These are phyloP conservation scores for Polia nebulosa DNA, from an alignment of 2,888 invertebrate species.

Conservation along the genomic window DNA sequence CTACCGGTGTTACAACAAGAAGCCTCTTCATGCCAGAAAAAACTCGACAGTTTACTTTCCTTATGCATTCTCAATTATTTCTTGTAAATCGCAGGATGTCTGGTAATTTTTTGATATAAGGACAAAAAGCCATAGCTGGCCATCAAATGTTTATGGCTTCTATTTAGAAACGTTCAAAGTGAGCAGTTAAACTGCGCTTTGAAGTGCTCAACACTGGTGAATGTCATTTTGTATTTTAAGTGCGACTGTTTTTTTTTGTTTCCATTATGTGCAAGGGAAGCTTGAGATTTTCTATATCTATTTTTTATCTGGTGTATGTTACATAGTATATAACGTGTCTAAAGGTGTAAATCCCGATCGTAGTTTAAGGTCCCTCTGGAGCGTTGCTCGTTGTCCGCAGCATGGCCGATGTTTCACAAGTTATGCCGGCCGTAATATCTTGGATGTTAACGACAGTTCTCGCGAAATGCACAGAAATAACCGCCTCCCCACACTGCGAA, in stretches of 20 bases:
- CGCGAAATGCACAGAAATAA: conserved; percentile 88
- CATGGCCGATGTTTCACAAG: conserved; percentile 73
- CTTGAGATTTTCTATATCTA: too few relatives aligned
- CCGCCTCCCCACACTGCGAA: conserved; percentile 80
- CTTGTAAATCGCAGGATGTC: conserved; percentile 54
- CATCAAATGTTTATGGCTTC: conserved; percentile 72
- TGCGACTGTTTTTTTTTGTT: conserved; percentile 24
- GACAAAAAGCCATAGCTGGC: conserved; percentile 60
- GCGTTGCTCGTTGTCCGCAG: conserved; percentile 68
- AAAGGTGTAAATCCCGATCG: conserved; percentile 18
- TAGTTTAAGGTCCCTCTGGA: conserved; percentile 57
- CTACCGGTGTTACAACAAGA: conserved; percentile 34
- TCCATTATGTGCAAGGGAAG: conserved; percentile 7
- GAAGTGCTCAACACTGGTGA: conserved; percentile 71
- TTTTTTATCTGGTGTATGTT: not conserved
- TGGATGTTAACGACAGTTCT: conserved; percentile 82
- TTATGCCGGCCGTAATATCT: conserved; percentile 77
- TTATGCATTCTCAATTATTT: conserved; percentile 30
- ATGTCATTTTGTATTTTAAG: conserved; percentile 69
- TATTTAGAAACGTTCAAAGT: conserved; percentile 73
- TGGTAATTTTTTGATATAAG: conserved; percentile 53
- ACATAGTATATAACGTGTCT: not conserved
- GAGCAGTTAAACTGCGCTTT: conserved; percentile 74
- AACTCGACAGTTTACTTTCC: conserved; percentile 32
- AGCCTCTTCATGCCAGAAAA: conserved; percentile 22